Conservation (phyloP, 2,888 invertebrate genomes). For the Scaptomyza cyrtandrae region DNA sequence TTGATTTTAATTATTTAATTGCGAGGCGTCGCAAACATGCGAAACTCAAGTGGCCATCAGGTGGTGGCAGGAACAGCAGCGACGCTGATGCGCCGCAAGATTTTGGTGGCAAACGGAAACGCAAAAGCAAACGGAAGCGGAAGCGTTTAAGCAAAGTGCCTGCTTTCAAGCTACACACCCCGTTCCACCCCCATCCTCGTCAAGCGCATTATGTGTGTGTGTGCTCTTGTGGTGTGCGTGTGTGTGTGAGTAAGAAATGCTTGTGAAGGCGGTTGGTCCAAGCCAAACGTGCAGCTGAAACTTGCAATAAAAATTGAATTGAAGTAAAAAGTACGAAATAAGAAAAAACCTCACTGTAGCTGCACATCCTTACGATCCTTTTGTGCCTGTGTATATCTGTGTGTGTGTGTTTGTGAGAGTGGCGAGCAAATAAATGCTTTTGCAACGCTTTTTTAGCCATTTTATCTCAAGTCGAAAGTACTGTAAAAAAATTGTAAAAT, state of each 20-base stretch:
- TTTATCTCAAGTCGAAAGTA: conserved; percentile 73
- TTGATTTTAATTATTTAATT: conserved; percentile 30
- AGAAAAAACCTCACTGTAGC: conserved; percentile 22
- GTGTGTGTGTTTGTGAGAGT: conserved; percentile 38
- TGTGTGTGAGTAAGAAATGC: conserved; percentile 24
- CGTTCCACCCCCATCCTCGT: background rate
- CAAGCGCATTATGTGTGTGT: conserved; percentile 27
- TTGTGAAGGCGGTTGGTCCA: conserved; percentile 36
- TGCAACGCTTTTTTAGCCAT: conserved; percentile 76
- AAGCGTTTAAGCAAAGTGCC: conserved; percentile 68
- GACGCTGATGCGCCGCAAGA: conserved; percentile 36
- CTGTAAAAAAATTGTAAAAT: conserved; percentile 79
- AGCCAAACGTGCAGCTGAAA: conserved; percentile 37
- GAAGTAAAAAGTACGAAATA: conserved; percentile 1
- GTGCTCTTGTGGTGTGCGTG: conserved; percentile 17
- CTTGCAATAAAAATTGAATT: conserved; percentile 59
- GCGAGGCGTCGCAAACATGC: conserved; percentile 35
- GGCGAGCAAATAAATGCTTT: conserved; percentile 76
- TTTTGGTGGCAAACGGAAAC: conserved; percentile 59
- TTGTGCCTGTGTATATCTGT: conserved; percentile 13
- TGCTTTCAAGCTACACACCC: conserved; percentile 32
- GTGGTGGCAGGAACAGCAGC: conserved; percentile 45
- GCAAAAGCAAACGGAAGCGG: conserved; percentile 60
- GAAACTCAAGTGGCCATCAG: conserved; percentile 44
- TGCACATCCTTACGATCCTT: conserved; percentile 33